Base-by-base conservation (phyloP, 1,140 invertebrate species). In the Solenopsis fugax region DNA sequence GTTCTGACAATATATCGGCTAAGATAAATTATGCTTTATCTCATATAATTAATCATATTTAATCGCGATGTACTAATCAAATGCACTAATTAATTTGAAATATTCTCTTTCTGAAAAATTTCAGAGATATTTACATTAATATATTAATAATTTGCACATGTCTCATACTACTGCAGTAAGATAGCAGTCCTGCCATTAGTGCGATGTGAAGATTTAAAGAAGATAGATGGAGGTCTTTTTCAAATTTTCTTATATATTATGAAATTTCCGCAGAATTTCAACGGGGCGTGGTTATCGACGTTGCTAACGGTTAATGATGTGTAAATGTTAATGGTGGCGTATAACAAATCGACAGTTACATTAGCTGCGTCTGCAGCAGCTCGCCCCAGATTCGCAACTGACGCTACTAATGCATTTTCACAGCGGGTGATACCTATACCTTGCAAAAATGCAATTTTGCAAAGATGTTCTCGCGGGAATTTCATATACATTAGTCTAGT, bases 301-400 rank as follows among this genome's bases (percentile, higher is more conserved):
- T 16, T 29, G 41, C 69, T 50, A 58, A 60, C 24, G 69, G 52
- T 84, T 75, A 75, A 84, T 84, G 80, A 75, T 45, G 69, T 73
- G 80, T 84, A 84, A 75, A 75, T 84, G 41, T 60, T 75, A 50
- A 73, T 62, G 67, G 48, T 58, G 24, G 24, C 69, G 80, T 56
- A 84, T 84, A 84, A 84, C 67, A 75, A 73, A 84, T 84, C 69
- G 80, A 60, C 69, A 24, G 41, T 73, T 60, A 50, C 80, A 73
- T 84, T 84, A 84, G 56, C 78, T 52, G 67, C 54, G 45, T 48
- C 69, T 71, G 41, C n/a, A n/a, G n/a, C n/a, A n/a, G n/a, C 41
- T 73, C 13, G 24, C 10, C 34, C 48, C 18, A 48, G 41, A 48
- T 60, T 72, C 13, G 54, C 41, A 60, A 73, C 54, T 65, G 48